These are phyloP conservation scores for Saxidomus purpurata DNA, from an alignment of 1,140 invertebrate genomes.

Conservation along the genomic window DNA sequence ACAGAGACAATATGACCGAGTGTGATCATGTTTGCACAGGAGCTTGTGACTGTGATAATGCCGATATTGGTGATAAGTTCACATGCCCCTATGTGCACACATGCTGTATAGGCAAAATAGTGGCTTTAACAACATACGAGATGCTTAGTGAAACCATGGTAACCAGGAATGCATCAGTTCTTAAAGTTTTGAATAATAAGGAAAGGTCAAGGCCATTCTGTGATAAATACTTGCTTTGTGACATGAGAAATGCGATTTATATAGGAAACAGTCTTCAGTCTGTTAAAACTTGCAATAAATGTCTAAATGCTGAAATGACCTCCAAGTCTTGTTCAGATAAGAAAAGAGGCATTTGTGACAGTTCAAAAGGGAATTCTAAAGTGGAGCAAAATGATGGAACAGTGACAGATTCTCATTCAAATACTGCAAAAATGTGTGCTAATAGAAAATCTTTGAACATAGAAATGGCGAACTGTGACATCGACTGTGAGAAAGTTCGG, in stretches of 20 bases:
- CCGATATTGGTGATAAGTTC: conserved; percentile 12
- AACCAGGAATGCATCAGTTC: background rate
- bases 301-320: background rate
- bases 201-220: background rate
- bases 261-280: background rate
- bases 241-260: conserved; percentile 21
- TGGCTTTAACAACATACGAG: background rate
- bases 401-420: background rate
- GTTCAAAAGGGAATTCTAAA: too few relatives aligned
- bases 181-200: background rate
- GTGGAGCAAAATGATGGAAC: too few relatives aligned
- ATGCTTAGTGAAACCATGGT: conserved; percentile 18
- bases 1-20: background rate
- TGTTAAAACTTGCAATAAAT: background rate
- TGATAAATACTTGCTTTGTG: conserved; percentile 35
- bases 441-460: background rate
- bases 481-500: background rate
- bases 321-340: background rate
- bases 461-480: background rate
- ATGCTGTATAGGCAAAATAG: conserved; percentile 48
- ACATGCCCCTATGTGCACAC: conserved; percentile 40
- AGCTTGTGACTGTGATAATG: conserved; percentile 10
- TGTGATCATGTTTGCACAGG: background rate
- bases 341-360: background rate
- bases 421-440: background rate